A percentile compares a stretch with the other conserved stretches of the same genome.
Conservation (phyloP, 2,888 invertebrate species). For the Eurois occulta region DNA sequence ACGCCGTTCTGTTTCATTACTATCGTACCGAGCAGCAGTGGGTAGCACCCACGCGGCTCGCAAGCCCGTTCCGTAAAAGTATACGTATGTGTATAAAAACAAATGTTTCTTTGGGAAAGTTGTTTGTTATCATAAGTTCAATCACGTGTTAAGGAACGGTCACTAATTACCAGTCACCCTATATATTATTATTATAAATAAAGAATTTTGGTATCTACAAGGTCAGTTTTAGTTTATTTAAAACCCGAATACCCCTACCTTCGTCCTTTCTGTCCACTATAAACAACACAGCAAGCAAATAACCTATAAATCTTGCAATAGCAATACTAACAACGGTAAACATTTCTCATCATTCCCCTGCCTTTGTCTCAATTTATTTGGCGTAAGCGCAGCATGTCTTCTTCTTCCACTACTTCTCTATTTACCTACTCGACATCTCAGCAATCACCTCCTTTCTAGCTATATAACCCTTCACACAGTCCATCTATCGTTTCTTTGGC, state of each 20-base stretch:
- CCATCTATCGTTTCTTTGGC: neutral
- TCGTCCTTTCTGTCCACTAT: neutral
- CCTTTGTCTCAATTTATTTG: no score
- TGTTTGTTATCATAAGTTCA: no score
- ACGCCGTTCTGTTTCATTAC: no score
- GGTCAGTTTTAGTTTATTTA: neutral
- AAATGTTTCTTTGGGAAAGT: no score
- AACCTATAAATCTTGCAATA: neutral
- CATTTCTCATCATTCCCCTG: neutral
- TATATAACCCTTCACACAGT: neutral
- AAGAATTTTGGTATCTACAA: neutral
- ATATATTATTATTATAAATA: neutral
- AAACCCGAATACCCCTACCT: neutral
- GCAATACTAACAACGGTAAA: neutral
- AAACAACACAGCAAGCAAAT: neutral
- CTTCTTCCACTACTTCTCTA: neutral
- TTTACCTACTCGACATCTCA: neutral
- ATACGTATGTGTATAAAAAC: no score
- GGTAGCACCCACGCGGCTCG: no score
- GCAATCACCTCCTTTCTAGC: neutral
- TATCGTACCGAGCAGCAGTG: no score
- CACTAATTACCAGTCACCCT: no score
- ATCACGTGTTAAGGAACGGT: no score
- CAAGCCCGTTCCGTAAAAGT: no score
- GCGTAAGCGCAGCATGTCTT: neutral